Percentiles rank a stretch among this genome's conserved stretches.
phyloP scores from a whole-genome alignment of 1,140 invertebrate genomes.

The Pomacea maculata region DNA sequence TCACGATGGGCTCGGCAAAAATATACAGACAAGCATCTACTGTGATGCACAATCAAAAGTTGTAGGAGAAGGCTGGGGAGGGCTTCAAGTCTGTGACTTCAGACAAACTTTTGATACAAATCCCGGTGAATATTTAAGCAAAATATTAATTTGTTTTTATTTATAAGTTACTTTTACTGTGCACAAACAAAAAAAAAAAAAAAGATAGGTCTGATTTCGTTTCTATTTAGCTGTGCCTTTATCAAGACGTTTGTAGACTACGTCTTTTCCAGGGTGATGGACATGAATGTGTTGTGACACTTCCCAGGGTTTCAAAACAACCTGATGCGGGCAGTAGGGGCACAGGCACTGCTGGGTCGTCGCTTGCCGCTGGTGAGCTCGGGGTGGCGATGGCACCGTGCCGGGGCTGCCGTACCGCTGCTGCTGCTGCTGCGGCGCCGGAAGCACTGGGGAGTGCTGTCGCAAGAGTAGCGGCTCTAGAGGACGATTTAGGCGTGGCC shows the following conservation, averaged over 20 bases:
- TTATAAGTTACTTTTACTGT: too few relatives aligned
- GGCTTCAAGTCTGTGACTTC: background rate
- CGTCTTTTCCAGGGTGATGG: conserved; percentile 34
- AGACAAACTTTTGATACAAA: background rate
- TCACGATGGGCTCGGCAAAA: too few relatives aligned
- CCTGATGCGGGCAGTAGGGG: conserved; percentile 40
- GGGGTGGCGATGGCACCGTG: conserved; percentile 4
- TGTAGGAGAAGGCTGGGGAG: too few relatives aligned
- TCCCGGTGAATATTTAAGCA: background rate
- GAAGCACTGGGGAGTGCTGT: background rate
- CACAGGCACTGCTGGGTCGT: conserved; percentile 32
- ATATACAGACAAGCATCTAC: too few relatives aligned
- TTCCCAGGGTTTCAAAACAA: conserved; percentile 35
- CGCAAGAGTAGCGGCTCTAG: background rate
- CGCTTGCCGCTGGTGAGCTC: background rate
- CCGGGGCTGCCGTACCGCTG: conserved; percentile 7
- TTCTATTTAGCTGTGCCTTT: too few relatives aligned
- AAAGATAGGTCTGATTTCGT: too few relatives aligned
- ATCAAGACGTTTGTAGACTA: conserved; percentile 20
- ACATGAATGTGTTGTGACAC: conserved; percentile 43
- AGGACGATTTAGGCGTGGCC: background rate
- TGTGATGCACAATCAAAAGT: too few relatives aligned
- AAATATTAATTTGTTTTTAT: too few relatives aligned
- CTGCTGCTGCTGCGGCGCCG: background rate
- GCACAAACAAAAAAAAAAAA: too few relatives aligned